These are phyloP conservation scores for Fregetta grallaria DNA, from an alignment of 2,113 vertebrate species.

Conservation along the genomic window DNA sequence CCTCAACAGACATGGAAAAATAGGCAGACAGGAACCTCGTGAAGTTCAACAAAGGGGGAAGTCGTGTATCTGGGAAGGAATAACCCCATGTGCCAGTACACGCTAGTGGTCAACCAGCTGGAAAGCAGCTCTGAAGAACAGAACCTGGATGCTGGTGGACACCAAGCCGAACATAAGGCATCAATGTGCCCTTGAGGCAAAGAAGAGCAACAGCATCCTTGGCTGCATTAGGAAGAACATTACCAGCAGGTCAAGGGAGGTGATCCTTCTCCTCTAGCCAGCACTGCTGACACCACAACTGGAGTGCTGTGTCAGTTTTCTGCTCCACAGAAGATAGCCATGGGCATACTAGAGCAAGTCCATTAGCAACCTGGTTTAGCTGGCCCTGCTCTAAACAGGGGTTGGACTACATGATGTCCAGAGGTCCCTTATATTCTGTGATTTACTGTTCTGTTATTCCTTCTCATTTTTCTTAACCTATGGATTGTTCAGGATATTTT, in stretches of 20 bases:
- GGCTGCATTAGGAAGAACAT: neutral
- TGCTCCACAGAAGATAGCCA: neutral
- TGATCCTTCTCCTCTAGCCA: neutral
- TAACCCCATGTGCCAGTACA: neutral
- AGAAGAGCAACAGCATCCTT: neutral
- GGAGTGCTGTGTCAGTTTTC: neutral
- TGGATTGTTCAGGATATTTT: neutral
- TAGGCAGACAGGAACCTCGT: neutral
- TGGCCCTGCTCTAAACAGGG: neutral
- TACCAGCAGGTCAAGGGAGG: neutral
- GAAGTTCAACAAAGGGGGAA: neutral
- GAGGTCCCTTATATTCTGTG: neutral
- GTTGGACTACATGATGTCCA: neutral
- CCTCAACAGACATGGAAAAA: neutral
- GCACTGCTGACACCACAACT: neutral
- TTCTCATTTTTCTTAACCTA: neutral
- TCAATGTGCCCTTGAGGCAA: neutral
- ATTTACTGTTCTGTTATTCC: neutral
- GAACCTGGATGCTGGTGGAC: neutral
- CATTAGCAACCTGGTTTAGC: neutral
- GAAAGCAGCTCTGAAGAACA: neutral
- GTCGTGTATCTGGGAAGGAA: neutral
- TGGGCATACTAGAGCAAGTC: neutral
- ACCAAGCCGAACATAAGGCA: neutral
- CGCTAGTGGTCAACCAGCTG: neutral